phyloP scores from a whole-genome alignment of 2,113 vertebrate species.

The Epinephelus cyanopodus region DNA sequence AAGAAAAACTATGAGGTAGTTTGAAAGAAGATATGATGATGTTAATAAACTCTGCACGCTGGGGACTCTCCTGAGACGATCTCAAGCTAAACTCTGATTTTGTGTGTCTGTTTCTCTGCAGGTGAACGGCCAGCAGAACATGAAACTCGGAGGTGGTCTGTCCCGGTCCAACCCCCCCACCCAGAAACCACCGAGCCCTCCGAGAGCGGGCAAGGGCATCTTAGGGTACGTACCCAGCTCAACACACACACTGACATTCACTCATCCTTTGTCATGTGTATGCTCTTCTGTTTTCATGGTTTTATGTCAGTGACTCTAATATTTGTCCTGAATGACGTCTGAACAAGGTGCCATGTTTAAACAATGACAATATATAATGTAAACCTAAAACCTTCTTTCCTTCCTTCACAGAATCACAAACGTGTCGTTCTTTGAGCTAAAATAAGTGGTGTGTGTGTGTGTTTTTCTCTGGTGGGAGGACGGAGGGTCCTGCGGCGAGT shows the following conservation, averaged over 20 bases:
- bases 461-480: not conserved
- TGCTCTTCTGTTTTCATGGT: not conserved
- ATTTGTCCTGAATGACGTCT: not conserved
- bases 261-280: not conserved
- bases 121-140: conserved; percentile 92
- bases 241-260: not conserved
- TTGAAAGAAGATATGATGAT: not conserved
- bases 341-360: not conserved
- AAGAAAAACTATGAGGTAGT: not conserved
- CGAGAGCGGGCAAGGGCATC: conserved; percentile 91
- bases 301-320: not conserved
- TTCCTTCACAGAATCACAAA: not conserved
- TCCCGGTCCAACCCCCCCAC: conserved; percentile 92
- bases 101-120: conserved; percentile 59
- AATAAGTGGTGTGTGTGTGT: conserved; percentile 4
- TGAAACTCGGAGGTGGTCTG: conserved; percentile 93
- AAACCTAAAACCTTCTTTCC: not conserved
- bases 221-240: conserved; percentile 88
- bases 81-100: too few species aligned
- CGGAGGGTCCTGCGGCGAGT: conserved; percentile 28
- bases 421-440: not conserved
- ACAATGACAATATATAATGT: not conserved
- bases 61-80: too few species aligned
- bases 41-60: too few species aligned
- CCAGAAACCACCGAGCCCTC: conserved; percentile 96